Evolutionary conservation across 2,888 invertebrate species (phyloP).

Genomic region (Atherix ibis): DNA sequence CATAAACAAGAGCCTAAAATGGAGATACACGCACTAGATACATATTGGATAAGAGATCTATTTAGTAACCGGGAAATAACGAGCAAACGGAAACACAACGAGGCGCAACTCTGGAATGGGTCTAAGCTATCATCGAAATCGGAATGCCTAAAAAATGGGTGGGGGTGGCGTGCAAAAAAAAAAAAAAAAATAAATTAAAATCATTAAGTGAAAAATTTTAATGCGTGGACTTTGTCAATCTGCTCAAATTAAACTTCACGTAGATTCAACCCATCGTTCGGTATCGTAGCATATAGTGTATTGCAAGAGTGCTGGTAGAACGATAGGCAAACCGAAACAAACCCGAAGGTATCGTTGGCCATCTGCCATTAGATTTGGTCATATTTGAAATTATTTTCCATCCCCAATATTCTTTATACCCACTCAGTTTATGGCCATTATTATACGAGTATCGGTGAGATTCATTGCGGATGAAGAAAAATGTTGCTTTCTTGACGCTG

Average conservation of each 20-base stretch:
- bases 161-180: background rate
- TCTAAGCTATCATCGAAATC: constrained; percentile 6
- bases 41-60: no score
- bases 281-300: no score
- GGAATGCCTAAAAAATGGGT: constrained; percentile 1
- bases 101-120: background rate
- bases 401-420: background rate
- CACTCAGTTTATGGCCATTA: background rate
- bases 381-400: background rate
- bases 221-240: constrained; percentile 12
- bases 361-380: background rate
- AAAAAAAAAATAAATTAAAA: constrained; percentile 10
- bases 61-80: constrained; percentile 1
- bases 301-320: no score
- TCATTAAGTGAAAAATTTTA: constrained; percentile 11
- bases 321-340: no score
- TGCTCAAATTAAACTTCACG: constrained; percentile 10
- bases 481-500: no score
- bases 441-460: no score
- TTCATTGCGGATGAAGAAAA: no score
- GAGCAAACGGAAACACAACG: background rate
- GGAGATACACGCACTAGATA: no score
- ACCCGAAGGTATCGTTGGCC: constrained; percentile 2
- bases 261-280: constrained; percentile 6
- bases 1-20: no score